These are phyloP conservation scores for Arrhamphus sclerolepis DNA, from an alignment of 2,797 vertebrate genomes.

Conservation along the genomic window DNA sequence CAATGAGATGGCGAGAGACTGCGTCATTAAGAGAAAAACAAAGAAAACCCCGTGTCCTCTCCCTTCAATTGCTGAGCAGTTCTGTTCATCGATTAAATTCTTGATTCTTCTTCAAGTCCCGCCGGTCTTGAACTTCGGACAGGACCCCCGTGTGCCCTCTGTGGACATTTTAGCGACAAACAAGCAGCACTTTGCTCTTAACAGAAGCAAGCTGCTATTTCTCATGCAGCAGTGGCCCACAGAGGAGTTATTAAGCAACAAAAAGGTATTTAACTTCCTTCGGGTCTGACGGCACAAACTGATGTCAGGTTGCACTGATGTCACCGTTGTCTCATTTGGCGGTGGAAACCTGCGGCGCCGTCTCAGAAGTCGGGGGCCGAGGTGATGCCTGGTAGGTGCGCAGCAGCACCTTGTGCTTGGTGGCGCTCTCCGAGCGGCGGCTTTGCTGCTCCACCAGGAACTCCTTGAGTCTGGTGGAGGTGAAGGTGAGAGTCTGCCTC, in stretches of 20 bases:
- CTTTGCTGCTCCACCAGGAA: conserved; percentile 90
- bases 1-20: conserved; percentile 44
- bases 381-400: conserved; percentile 88
- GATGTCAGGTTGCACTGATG: background rate
- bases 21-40: conserved; percentile 45
- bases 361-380: conserved; percentile 60
- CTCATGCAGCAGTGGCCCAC: too few species aligned
- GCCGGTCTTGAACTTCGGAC: too few species aligned
- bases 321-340: conserved; percentile 65
- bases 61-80: background rate
- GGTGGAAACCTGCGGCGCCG: conserved; percentile 50
- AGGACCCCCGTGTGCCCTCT: conserved; percentile 6
- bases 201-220: too few species aligned
- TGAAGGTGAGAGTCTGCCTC: conserved; percentile 95
- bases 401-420: conserved; percentile 95
- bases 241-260: too few species aligned
- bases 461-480: conserved; percentile 91
- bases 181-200: too few species aligned
- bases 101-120: too few species aligned
- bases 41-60: conserved; percentile 47
- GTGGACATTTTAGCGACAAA: too few species aligned
- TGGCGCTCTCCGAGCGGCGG: conserved; percentile 83
- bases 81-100: too few species aligned
- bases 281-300: background rate
- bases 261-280: background rate